Percentiles rank a stretch among this genome's conserved stretches.
Evolutionary conservation across 2,113 vertebrate genomes (phyloP).

Genomic region (Pristiophorus japonicus): DNA sequence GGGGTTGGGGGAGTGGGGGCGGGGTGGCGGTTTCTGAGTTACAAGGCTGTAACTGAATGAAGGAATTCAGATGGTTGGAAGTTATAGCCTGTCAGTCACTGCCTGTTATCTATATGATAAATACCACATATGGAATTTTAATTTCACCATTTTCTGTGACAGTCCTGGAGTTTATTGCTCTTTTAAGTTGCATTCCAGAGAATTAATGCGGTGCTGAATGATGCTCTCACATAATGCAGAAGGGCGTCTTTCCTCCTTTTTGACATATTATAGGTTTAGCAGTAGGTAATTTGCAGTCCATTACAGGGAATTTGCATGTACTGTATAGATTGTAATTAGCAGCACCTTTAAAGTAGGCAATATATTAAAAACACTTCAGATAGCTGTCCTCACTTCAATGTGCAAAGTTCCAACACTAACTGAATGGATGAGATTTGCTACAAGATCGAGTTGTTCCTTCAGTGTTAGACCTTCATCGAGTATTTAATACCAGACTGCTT

Average conservation of each 20-base stretch:
- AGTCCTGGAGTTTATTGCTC: not conserved
- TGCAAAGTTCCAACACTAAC: not conserved
- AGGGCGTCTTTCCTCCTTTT: not conserved
- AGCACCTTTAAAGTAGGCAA: not conserved
- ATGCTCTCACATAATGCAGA: not conserved
- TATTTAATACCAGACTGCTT: not conserved
- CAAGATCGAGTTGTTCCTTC: not conserved
- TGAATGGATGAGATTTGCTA: not conserved
- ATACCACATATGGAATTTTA: not conserved
- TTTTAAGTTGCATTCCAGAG: conserved; percentile 10
- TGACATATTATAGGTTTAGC: not conserved
- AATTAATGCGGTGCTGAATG: not conserved
- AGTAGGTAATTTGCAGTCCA: not conserved
- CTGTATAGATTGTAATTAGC: not conserved
- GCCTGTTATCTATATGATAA: not conserved
- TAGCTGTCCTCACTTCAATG: not conserved
- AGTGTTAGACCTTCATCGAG: not conserved
- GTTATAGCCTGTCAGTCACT: not conserved
- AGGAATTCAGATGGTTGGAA: not conserved
- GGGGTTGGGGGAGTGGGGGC: no score
- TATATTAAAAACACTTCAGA: not conserved
- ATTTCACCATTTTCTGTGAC: not conserved
- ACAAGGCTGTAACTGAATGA: not conserved
- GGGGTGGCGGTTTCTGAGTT: not conserved
- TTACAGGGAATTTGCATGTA: not conserved